A percentile compares a stretch with the other conserved stretches of the same genome.
Evolutionary conservation across 2,888 invertebrate genomes (phyloP).

Genomic region (Gymnoscelis rufifasciata): DNA sequence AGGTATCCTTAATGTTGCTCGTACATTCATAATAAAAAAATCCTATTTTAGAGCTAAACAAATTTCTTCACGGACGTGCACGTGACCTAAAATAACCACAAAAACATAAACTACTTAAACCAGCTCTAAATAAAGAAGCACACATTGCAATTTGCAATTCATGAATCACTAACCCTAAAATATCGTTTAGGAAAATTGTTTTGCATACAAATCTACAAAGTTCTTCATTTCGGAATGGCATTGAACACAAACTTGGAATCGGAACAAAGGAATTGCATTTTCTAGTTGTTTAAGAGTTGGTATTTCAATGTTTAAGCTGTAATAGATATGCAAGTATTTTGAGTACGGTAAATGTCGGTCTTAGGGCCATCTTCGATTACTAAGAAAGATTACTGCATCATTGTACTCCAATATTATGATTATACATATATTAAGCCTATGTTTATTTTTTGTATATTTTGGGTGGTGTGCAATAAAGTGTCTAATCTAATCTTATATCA

Average conservation of each 20-base stretch:
- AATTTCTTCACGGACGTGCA: not conserved
- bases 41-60: not conserved
- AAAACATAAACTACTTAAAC: slow-evolving; percentile 3
- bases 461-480: too few relatives aligned
- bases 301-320: too few relatives aligned
- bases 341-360: too few relatives aligned
- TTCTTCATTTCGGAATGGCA: slow-evolving; percentile 17
- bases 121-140: slow-evolving; percentile 27
- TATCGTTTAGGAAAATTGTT: slow-evolving; percentile 23
- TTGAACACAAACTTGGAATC: slow-evolving; percentile 5
- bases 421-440: too few relatives aligned
- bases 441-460: too few relatives aligned
- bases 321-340: too few relatives aligned
- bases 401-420: too few relatives aligned
- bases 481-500: too few relatives aligned
- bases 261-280: slow-evolving; percentile 17
- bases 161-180: slow-evolving; percentile 28
- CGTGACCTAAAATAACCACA: not conserved
- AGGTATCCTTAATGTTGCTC: too few relatives aligned
- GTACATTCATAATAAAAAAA: not conserved
- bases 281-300: slow-evolving; percentile 1
- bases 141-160: slow-evolving; percentile 26
- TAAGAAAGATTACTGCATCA: too few relatives aligned
- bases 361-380: too few relatives aligned
- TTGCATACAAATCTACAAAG: slow-evolving; percentile 23